A percentile compares a stretch with the other conserved stretches of the same genome.
Evolutionary conservation across 2,888 invertebrate species (phyloP).

Genomic region (Tetranychus piercei): DNA sequence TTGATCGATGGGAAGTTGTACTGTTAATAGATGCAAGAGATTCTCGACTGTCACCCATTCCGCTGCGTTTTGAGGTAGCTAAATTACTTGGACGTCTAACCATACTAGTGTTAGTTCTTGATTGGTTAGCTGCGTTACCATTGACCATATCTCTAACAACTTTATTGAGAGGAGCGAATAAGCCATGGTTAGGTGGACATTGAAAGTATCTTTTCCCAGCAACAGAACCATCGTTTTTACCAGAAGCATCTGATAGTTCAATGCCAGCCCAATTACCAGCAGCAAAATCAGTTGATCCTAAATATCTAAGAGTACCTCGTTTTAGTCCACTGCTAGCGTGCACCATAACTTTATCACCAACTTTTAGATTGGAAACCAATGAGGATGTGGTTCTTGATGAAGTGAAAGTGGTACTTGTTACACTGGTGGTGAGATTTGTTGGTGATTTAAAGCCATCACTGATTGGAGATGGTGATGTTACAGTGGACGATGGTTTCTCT

Average conservation of each 20-base stretch:
- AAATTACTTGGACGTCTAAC: constrained; percentile 9
- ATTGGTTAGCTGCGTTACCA: background rate
- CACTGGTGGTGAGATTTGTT: background rate
- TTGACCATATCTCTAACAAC: constrained; percentile 36
- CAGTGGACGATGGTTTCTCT: background rate
- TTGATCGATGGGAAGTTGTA: constrained; percentile 19
- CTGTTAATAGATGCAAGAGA: constrained; percentile 19
- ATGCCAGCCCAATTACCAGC: constrained; percentile 21
- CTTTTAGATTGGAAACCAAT: background rate
- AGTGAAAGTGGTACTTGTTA: background rate
- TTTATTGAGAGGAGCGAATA: constrained; percentile 81
- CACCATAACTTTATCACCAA: constrained; percentile 20
- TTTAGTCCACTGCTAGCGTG: constrained; percentile 19
- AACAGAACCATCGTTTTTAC: constrained; percentile 22
- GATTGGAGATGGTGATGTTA: background rate
- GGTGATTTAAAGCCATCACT: constrained; percentile 4
- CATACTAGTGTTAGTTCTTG: constrained; percentile 9
- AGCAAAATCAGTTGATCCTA: constrained; percentile 20
- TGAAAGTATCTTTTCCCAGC: constrained; percentile 57
- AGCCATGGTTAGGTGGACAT: constrained; percentile 69
- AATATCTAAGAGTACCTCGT: constrained; percentile 16
- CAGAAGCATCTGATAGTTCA: constrained; percentile 16
- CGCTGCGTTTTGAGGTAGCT: background rate
- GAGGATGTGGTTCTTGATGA: background rate
- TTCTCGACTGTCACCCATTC: constrained; percentile 20